Conservation (phyloP, 1,140 invertebrate species). For the Oedothorax gibbosus region DNA sequence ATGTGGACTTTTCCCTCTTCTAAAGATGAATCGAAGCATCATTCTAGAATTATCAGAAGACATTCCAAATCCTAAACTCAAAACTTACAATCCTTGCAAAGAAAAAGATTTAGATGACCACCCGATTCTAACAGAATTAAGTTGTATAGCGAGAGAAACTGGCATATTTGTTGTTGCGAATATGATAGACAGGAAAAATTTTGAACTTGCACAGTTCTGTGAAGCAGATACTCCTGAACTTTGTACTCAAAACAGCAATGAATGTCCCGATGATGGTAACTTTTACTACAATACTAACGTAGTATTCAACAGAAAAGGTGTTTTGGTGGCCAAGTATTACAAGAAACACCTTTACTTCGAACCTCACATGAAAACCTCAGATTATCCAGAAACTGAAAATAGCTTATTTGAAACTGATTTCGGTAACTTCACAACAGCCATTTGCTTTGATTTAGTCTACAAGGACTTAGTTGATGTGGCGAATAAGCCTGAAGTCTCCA, state of each 20-base stretch:
- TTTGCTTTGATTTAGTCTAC: slow-evolving; percentile 82
- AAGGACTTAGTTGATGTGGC: slow-evolving; percentile 71
- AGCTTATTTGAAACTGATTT: slow-evolving; percentile 75
- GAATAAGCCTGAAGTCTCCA: slow-evolving; percentile 72
- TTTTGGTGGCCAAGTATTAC: slow-evolving; percentile 76
- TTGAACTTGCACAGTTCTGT: slow-evolving; percentile 65
- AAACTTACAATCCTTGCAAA: slow-evolving; percentile 40
- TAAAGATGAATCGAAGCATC: not conserved
- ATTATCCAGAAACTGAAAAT: slow-evolving; percentile 69
- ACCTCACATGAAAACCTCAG: slow-evolving; percentile 70
- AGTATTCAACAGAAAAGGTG: slow-evolving; percentile 77
- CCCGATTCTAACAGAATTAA: slow-evolving; percentile 68
- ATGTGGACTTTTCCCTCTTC: slow-evolving; percentile 68
- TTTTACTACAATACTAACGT: slow-evolving; percentile 87
- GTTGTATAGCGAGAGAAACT: slow-evolving; percentile 73
- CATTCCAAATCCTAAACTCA: slow-evolving; percentile 31
- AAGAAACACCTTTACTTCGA: slow-evolving; percentile 81
- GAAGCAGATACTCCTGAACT: slow-evolving; percentile 65
- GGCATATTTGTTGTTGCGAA: slow-evolving; percentile 79
- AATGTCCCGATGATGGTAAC: slow-evolving; percentile 68
- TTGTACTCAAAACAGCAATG: not conserved
- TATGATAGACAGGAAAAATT: slow-evolving; percentile 75
- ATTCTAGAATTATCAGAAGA: slow-evolving; percentile 3
- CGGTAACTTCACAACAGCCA: slow-evolving; percentile 79
- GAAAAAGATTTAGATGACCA: slow-evolving; percentile 25